Conservation (phyloP, 1,140 invertebrate genomes). For the Lethocerus indicus region DNA sequence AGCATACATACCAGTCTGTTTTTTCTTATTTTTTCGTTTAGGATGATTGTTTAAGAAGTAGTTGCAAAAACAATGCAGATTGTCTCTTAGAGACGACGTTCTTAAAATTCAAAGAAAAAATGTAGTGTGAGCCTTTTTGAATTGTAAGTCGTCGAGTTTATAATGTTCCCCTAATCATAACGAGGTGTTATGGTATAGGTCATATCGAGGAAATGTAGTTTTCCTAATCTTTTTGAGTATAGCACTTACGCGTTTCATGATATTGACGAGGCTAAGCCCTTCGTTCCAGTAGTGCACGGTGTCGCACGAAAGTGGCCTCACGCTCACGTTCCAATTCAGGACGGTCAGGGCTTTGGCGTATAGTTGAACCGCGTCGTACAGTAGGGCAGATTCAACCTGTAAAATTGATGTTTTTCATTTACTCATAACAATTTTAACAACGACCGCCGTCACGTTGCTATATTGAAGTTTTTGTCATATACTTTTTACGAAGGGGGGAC, state of each 20-base stretch:
- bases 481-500: no score
- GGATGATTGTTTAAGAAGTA: no score
- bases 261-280: constrained; percentile 46
- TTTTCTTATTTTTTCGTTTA: no score
- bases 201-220: not conserved
- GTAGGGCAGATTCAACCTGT: constrained; percentile 38
- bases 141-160: not conserved
- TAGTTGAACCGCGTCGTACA: constrained; percentile 37
- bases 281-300: constrained; percentile 39
- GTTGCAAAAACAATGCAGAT: not conserved
- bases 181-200: not conserved
- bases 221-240: no score
- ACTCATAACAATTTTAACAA: no score
- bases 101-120: not conserved
- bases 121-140: not conserved
- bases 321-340: constrained; percentile 22
- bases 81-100: not conserved
- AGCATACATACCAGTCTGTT: no score
- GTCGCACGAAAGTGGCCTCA: constrained; percentile 39
- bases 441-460: no score
- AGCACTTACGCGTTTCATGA: constrained; percentile 54
- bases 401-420: no score
- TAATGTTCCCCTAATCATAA: not conserved
- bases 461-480: no score
- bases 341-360: constrained; percentile 34